A percentile compares a stretch with the other conserved stretches of the same genome.
Conservation (phyloP, 2,888 invertebrate species). For the Drosophila mettleri region DNA sequence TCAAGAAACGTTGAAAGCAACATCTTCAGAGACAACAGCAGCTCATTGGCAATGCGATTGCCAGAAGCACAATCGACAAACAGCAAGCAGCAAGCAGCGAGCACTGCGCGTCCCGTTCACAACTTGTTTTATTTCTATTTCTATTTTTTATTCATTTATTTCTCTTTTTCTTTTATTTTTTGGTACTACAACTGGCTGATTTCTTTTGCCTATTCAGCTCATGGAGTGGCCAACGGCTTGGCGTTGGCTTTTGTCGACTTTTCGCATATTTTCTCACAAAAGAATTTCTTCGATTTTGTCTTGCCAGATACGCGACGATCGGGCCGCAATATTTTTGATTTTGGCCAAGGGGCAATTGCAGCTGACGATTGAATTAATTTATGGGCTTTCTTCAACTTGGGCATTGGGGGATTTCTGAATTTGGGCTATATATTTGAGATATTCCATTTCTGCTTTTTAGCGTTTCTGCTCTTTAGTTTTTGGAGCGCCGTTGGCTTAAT, state of each 20-base stretch:
- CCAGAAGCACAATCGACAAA: conserved; percentile 11
- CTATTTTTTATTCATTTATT: conserved; percentile 18
- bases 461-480: background rate
- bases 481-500: conserved; percentile 70
- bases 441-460: conserved; percentile 32
- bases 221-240: conserved; percentile 45
- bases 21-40: conserved; percentile 49
- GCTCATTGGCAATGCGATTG: conserved; percentile 39
- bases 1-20: conserved; percentile 63
- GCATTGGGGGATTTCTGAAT: conserved; percentile 31
- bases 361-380: conserved; percentile 74
- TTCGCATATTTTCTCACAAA: conserved; percentile 78
- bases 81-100: background rate
- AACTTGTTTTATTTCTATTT: conserved; percentile 56
- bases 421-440: conserved; percentile 29
- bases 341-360: conserved; percentile 68
- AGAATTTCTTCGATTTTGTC: conserved; percentile 63
- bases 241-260: conserved; percentile 46
- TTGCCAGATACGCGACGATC: conserved; percentile 41
- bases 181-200: conserved; percentile 39
- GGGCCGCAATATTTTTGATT: conserved; percentile 33
- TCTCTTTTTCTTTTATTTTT: conserved; percentile 3
- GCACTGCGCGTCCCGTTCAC: conserved; percentile 24
- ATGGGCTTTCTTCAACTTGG: conserved; percentile 56
- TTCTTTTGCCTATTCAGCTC: conserved; percentile 69